These are phyloP conservation scores for Acrobeloides nanus DNA, from an alignment of 2,888 invertebrate genomes.

Conservation along the genomic window DNA sequence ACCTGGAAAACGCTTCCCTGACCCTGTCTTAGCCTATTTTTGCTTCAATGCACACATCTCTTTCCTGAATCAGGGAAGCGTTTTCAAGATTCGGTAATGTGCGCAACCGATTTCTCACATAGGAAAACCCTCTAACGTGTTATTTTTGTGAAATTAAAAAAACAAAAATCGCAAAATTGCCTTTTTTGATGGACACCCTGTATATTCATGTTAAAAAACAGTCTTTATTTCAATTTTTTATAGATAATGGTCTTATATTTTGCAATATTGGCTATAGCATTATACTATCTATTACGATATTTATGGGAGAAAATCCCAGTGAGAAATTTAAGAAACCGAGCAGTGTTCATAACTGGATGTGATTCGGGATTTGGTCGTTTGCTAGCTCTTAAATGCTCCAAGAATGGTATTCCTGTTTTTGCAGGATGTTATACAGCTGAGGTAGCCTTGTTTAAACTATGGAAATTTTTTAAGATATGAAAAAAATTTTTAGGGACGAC, in stretches of 20 bases:
- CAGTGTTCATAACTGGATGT: slow-evolving; percentile 46
- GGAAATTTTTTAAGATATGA: background rate
- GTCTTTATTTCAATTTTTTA: background rate
- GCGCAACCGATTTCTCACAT: too few species aligned
- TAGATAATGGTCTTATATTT: background rate
- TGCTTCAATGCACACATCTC: too few species aligned
- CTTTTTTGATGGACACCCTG: too few species aligned
- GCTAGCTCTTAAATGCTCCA: slow-evolving; percentile 50
- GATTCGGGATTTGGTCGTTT: slow-evolving; percentile 53
- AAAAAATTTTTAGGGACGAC: slow-evolving; percentile 59
- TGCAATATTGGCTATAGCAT: slow-evolving; percentile 1
- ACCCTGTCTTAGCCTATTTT: too few species aligned
- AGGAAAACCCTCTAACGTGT: too few species aligned
- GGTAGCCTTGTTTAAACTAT: slow-evolving; percentile 27
- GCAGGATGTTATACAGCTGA: slow-evolving; percentile 65
- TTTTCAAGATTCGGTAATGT: too few species aligned
- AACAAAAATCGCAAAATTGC: too few species aligned
- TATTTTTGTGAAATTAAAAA: too few species aligned
- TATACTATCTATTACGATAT: slow-evolving; percentile 13
- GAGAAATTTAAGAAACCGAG: slow-evolving; percentile 16
- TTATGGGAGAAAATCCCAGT: slow-evolving; percentile 16
- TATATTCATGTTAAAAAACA: background rate
- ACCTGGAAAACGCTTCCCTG: too few species aligned
- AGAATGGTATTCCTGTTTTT: slow-evolving; percentile 70
- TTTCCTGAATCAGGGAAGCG: too few species aligned